Conservation (phyloP, 2,113 vertebrate genomes). For the Chauna torquata region DNA sequence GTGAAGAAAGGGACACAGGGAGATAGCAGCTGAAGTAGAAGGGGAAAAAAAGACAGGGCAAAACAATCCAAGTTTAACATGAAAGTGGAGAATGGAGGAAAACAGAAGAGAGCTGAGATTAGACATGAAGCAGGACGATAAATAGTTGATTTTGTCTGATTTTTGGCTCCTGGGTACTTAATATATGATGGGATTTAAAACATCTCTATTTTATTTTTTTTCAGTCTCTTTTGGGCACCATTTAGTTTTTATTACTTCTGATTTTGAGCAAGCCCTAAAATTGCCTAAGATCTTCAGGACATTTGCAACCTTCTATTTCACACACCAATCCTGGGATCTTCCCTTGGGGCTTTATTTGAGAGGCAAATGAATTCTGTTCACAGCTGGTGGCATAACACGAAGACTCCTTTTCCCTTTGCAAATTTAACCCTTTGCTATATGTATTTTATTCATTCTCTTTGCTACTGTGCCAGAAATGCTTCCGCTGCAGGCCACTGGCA, state of each 20-base stretch:
- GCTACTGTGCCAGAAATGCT: background rate
- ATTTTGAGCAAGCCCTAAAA: background rate
- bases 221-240: background rate
- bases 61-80: background rate
- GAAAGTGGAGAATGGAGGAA: background rate
- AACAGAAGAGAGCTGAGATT: background rate
- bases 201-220: background rate
- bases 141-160: background rate
- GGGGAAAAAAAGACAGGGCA: background rate
- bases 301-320: constrained; percentile 30
- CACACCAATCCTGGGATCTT: background rate
- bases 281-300: constrained; percentile 5
- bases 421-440: background rate
- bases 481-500: background rate
- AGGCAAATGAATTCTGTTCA: constrained; percentile 57
- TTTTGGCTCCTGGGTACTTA: background rate
- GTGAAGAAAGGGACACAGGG: background rate
- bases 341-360: constrained; percentile 28
- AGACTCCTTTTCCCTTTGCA: background rate
- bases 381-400: constrained; percentile 16
- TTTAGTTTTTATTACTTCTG: background rate
- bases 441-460: background rate
- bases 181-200: background rate
- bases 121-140: background rate
- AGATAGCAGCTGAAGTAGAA: background rate